These are phyloP conservation scores for Ptilodon capucinus DNA, from an alignment of 2,888 invertebrate species.

Conservation along the genomic window DNA sequence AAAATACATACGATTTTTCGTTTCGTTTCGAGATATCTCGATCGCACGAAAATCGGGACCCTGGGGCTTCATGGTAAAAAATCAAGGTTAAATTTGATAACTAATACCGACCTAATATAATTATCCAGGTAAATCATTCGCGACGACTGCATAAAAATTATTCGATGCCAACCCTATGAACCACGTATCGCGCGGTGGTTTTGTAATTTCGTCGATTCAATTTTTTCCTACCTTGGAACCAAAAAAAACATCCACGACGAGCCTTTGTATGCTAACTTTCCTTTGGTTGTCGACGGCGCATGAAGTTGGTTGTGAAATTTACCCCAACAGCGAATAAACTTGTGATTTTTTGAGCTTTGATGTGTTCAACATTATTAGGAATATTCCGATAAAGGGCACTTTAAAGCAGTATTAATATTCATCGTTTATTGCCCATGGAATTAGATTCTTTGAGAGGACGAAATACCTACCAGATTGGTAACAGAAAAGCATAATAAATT, in stretches of 20 bases:
- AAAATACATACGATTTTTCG: no score
- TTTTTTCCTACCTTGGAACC: conserved; percentile 68
- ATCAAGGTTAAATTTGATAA: no score
- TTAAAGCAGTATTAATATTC: conserved; percentile 31
- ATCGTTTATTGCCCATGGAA: conserved; percentile 6
- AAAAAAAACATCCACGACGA: conserved; percentile 65
- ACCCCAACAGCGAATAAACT: conserved; percentile 61
- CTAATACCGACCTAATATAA: no score
- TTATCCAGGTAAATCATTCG: no score
- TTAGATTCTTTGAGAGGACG: neutral
- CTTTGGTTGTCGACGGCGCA: conserved; percentile 69
- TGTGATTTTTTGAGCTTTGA: conserved; percentile 67
- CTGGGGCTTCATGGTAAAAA: no score
- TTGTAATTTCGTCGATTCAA: conserved; percentile 72
- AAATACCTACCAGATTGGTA: no score
- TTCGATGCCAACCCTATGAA: conserved; percentile 49
- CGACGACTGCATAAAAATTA: no score
- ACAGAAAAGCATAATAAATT: no score
- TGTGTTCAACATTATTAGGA: conserved; percentile 55
- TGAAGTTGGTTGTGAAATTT: conserved; percentile 72
- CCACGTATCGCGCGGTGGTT: conserved; percentile 54
- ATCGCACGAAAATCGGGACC: no score
- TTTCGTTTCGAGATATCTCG: no score
- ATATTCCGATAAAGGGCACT: conserved; percentile 32
- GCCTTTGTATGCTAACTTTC: conserved; percentile 69